These are phyloP conservation scores for Netelia inedita DNA, from an alignment of 2,888 invertebrate genomes.

Conservation along the genomic window DNA sequence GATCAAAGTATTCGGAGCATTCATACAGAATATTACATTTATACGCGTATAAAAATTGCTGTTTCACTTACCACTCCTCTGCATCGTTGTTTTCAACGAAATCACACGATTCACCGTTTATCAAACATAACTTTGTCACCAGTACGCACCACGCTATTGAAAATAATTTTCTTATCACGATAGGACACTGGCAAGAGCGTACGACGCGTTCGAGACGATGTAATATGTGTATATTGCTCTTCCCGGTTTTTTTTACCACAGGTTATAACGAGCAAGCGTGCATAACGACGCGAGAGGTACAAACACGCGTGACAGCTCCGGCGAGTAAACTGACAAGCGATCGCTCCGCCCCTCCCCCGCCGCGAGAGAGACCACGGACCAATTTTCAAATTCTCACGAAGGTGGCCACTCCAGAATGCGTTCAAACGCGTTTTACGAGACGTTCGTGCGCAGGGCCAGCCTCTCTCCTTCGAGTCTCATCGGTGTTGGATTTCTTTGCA, in stretches of 20 bases:
- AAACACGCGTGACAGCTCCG: slow-evolving; percentile 69
- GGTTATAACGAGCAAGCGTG: slow-evolving; percentile 36
- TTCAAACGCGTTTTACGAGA: slow-evolving; percentile 34
- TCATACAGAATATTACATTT: background rate
- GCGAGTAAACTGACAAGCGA: slow-evolving; percentile 63
- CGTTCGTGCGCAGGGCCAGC: slow-evolving; percentile 46
- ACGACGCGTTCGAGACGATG: background rate
- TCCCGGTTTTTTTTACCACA: slow-evolving; percentile 23
- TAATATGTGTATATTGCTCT: slow-evolving; percentile 17
- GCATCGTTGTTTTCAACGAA: slow-evolving; percentile 73
- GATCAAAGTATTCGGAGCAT: background rate
- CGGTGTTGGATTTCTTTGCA: background rate
- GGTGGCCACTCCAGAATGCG: background rate
- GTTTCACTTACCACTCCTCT: slow-evolving; percentile 77
- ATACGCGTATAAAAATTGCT: too few relatives aligned
- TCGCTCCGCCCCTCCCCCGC: slow-evolving; percentile 24
- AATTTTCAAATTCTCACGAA: slow-evolving; percentile 71
- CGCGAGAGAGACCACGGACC: slow-evolving; percentile 40
- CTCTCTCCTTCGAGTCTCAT: background rate
- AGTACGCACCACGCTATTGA: slow-evolving; percentile 48
- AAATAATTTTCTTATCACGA: slow-evolving; percentile 16
- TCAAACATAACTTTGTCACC: slow-evolving; percentile 62
- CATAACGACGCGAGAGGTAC: slow-evolving; percentile 35
- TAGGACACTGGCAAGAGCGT: slow-evolving; percentile 17
- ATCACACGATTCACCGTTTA: slow-evolving; percentile 61